phyloP scores from a whole-genome alignment of 1,140 invertebrate genomes.

The Drosophila obscura region DNA sequence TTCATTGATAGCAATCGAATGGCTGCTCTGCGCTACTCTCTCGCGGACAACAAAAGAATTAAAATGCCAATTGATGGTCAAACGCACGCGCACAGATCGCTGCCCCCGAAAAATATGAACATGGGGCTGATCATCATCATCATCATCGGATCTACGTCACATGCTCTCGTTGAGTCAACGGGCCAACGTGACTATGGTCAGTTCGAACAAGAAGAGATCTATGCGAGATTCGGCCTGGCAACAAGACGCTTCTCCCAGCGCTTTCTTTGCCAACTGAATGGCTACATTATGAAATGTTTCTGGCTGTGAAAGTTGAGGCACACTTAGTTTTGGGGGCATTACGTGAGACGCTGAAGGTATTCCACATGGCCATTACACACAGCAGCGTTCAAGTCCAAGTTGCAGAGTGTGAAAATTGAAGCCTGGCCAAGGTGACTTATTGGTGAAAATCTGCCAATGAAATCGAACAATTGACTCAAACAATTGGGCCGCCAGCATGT shows the following conservation, averaged over 20 bases:
- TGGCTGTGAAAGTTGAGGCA: constrained; percentile 30
- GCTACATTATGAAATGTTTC: constrained; percentile 34
- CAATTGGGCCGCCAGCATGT: constrained; percentile 39
- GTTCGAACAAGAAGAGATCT: constrained; percentile 41
- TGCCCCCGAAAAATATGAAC: constrained; percentile 7
- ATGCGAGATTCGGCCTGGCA: constrained; percentile 47
- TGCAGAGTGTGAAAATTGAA: constrained; percentile 40
- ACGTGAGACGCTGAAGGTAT: constrained; percentile 26
- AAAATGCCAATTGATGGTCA: constrained; percentile 53
- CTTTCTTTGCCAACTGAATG: constrained; percentile 3
- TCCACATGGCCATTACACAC: constrained; percentile 11
- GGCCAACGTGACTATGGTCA: constrained; percentile 69
- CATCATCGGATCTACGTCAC: constrained; percentile 38
- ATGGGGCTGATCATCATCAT: constrained; percentile 1
- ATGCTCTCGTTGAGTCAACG: constrained; percentile 12
- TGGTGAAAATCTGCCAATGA: constrained; percentile 30
- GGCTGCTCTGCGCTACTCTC: constrained; percentile 3
- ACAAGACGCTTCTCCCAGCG: constrained; percentile 38
- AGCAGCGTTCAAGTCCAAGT: no score
- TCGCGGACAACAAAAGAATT: constrained; percentile 70
- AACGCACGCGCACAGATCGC: constrained; percentile 51
- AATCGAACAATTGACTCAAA: constrained; percentile 18
- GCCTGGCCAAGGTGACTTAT: constrained; percentile 37
- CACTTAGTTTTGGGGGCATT: constrained; percentile 4
- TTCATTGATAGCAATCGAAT: constrained; percentile 43